Conservation (phyloP, 2,888 invertebrate species). For the Pandemis corylana region DNA sequence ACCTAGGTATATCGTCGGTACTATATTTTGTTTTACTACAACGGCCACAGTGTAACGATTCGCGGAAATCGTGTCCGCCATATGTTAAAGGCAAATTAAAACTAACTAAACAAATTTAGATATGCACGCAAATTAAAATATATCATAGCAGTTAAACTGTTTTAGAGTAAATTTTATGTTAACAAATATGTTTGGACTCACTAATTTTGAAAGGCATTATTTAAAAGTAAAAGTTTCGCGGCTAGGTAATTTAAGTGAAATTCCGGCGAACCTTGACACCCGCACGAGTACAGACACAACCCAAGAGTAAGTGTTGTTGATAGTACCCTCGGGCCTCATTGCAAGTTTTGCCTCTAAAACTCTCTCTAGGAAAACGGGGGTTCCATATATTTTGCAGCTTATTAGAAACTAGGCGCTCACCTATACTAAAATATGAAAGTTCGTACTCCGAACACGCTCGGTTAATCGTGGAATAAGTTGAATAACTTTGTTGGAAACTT, state of each 20-base stretch:
- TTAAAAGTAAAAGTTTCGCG: slow-evolving; percentile 57
- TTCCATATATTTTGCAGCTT: slow-evolving; percentile 67
- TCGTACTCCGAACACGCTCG: slow-evolving; percentile 59
- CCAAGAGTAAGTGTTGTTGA: slow-evolving; percentile 70
- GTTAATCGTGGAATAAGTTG: slow-evolving; percentile 77
- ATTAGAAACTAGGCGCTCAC: slow-evolving; percentile 68
- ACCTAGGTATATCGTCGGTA: too few species aligned
- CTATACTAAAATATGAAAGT: slow-evolving; percentile 72
- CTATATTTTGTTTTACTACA: too few species aligned
- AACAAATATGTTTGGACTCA: neutral
- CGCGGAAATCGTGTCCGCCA: too few species aligned
- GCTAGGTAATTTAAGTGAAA: slow-evolving; percentile 61
- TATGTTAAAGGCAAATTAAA: too few species aligned
- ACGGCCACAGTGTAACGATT: too few species aligned
- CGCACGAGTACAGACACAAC: slow-evolving; percentile 61
- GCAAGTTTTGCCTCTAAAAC: slow-evolving; percentile 62
- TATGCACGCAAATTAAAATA: too few species aligned
- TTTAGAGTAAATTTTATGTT: neutral
- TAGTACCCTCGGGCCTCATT: slow-evolving; percentile 69
- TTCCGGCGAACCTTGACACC: slow-evolving; percentile 65
- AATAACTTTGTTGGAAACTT: slow-evolving; percentile 63
- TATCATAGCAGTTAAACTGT: too few species aligned
- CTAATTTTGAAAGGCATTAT: slow-evolving; percentile 42
- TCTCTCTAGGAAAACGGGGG: slow-evolving; percentile 61
- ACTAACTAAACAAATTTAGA: too few species aligned